Evolutionary conservation across 2,888 invertebrate genomes (phyloP).

Genomic region (Carpatolechia fugitivella): DNA sequence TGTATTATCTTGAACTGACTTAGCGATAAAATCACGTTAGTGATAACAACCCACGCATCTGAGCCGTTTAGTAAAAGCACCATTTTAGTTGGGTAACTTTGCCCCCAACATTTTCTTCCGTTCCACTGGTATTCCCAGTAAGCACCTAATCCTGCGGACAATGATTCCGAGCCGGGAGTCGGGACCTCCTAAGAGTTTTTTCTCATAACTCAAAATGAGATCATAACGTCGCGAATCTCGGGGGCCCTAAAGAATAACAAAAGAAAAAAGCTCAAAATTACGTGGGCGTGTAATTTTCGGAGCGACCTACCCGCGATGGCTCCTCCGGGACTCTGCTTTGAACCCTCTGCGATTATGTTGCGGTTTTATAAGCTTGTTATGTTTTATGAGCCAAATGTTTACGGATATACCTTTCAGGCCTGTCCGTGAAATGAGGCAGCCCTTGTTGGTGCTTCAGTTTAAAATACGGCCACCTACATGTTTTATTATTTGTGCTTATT

Average conservation of each 20-base stretch:
- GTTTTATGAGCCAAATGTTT: slow-evolving; percentile 68
- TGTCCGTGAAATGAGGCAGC: slow-evolving; percentile 36
- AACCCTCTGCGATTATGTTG: slow-evolving; percentile 70
- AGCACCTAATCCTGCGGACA: slow-evolving; percentile 68
- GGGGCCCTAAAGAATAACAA: slow-evolving; percentile 73
- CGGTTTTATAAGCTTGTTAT: slow-evolving; percentile 76
- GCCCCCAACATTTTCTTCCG: neutral
- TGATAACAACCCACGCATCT: too few species aligned
- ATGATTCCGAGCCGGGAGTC: slow-evolving; percentile 61
- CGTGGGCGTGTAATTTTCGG: slow-evolving; percentile 74
- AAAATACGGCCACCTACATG: neutral
- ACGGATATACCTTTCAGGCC: slow-evolving; percentile 48
- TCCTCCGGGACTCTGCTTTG: slow-evolving; percentile 60
- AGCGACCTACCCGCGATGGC: slow-evolving; percentile 66
- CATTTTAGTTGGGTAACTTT: neutral
- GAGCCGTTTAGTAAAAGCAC: too few species aligned
- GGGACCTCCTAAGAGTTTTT: slow-evolving; percentile 71
- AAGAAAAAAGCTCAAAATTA: slow-evolving; percentile 74
- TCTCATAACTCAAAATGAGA: slow-evolving; percentile 77
- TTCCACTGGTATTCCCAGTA: slow-evolving; percentile 37
- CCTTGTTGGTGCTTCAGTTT: slow-evolving; percentile 19
- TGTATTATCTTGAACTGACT: too few species aligned
- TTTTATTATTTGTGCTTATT: neutral
- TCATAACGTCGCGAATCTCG: slow-evolving; percentile 74
- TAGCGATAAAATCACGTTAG: too few species aligned